These are phyloP conservation scores for Ascidia mentula DNA, from an alignment of 23 tunicate genomes.

Conservation along the genomic window DNA sequence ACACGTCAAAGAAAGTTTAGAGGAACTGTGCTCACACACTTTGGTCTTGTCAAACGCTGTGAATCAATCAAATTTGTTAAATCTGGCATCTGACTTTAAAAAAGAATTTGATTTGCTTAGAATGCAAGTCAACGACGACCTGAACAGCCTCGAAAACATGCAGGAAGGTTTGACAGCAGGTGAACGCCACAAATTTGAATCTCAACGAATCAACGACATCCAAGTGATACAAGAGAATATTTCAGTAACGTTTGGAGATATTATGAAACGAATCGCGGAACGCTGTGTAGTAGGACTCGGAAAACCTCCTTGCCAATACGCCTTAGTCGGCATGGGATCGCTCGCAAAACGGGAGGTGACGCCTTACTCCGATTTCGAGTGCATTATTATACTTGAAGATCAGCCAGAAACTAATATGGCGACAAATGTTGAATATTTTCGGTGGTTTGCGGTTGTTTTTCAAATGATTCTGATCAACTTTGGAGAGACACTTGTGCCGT, in stretches of 20 bases:
- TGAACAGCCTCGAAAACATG: not conserved
- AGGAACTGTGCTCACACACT: not conserved
- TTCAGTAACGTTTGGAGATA: not conserved
- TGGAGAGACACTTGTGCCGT: conserved; percentile 36
- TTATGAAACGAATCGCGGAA: conserved; percentile 23
- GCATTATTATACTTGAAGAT: conserved; percentile 35
- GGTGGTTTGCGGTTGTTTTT: conserved; percentile 38
- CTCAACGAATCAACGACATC: not conserved
- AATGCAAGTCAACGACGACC: not conserved
- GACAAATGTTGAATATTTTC: conserved; percentile 26
- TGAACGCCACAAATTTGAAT: not conserved
- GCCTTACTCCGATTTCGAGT: conserved; percentile 40
- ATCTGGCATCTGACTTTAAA: not conserved
- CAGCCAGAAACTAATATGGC: not conserved
- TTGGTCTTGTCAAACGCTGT: not conserved
- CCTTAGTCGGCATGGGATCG: conserved; percentile 36
- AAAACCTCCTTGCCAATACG: conserved; percentile 20
- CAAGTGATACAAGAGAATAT: not conserved
- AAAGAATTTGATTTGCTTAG: not conserved
- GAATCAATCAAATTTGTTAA: not conserved
- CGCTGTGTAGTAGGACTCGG: conserved; percentile 14
- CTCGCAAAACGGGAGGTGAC: conserved; percentile 29
- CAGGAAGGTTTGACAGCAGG: not conserved
- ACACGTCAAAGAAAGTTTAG: not conserved
- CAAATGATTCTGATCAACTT: conserved; percentile 23